Evolutionary conservation across 2,888 invertebrate genomes (phyloP).

Genomic region (Microplitis deprimator): DNA sequence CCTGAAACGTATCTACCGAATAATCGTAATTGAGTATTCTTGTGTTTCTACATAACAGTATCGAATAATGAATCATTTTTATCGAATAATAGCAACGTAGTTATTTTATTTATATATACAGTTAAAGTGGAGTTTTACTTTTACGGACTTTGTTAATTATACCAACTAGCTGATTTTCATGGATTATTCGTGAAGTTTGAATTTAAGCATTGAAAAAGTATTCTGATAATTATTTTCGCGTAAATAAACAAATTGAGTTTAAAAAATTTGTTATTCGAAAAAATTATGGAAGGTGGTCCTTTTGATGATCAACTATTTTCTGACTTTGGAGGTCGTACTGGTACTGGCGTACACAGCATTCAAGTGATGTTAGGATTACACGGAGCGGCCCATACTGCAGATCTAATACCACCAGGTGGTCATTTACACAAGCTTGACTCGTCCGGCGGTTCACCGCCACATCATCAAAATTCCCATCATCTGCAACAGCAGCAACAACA

Average conservation of each 20-base stretch:
- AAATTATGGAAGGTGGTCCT: slow-evolving; percentile 79
- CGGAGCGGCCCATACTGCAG: slow-evolving; percentile 68
- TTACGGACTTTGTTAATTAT: slow-evolving; percentile 40
- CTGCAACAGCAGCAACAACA: slow-evolving; percentile 67
- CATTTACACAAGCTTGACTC: slow-evolving; percentile 71
- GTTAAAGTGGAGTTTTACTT: slow-evolving; percentile 10
- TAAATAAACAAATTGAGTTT: background rate
- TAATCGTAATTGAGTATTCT: slow-evolving; percentile 31
- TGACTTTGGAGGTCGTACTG: slow-evolving; percentile 79
- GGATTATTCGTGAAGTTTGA: slow-evolving; percentile 31
- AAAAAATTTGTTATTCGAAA: slow-evolving; percentile 32
- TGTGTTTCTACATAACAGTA: slow-evolving; percentile 51
- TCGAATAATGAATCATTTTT: slow-evolving; percentile 20
- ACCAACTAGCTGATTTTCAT: slow-evolving; percentile 30
- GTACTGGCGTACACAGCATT: slow-evolving; percentile 76
- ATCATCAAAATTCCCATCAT: slow-evolving; percentile 65
- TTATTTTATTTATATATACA: background rate
- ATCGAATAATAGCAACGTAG: background rate
- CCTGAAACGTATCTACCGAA: slow-evolving; percentile 36
- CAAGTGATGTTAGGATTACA: slow-evolving; percentile 80
- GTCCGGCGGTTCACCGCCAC: slow-evolving; percentile 72
- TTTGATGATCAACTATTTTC: slow-evolving; percentile 87
- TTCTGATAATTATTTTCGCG: slow-evolving; percentile 27
- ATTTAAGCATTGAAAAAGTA: slow-evolving; percentile 23
- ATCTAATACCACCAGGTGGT: slow-evolving; percentile 64